Percentiles rank a stretch among this genome's conserved stretches.
Evolutionary conservation across 2,797 vertebrate species (phyloP).

Genomic region (Morelia viridis): DNA sequence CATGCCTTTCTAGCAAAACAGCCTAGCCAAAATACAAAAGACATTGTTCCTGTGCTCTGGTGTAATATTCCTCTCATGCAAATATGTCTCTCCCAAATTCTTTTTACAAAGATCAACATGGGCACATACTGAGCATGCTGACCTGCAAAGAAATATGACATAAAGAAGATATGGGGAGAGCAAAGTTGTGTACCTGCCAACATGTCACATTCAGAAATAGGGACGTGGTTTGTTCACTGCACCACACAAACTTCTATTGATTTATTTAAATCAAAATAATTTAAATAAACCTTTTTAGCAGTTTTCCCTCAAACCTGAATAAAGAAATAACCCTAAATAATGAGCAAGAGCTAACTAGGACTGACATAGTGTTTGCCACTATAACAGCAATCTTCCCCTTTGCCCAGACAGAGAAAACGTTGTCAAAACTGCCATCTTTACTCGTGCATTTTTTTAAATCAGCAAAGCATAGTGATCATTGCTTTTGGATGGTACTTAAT

Average conservation of each 20-base stretch:
- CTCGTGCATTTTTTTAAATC: background rate
- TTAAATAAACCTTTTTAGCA: background rate
- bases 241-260: background rate
- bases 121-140: background rate
- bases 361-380: background rate
- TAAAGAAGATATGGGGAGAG: background rate
- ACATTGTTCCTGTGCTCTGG: background rate
- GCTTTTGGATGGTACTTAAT: background rate
- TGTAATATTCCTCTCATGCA: background rate
- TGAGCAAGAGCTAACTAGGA: background rate
- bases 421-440: background rate
- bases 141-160: background rate
- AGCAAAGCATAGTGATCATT: background rate
- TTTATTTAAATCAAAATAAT: background rate
- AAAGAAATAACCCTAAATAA: background rate
- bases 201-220: background rate
- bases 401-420: background rate
- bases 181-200: background rate
- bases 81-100: background rate
- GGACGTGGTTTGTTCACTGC: background rate
- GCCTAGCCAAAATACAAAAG: background rate
- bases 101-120: conserved; percentile 8
- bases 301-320: background rate
- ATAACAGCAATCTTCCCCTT: background rate
- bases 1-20: background rate